Evolutionary conservation across 2,888 invertebrate species (phyloP), one percentile per base, ranked within the genome.

Genomic region (Macrosiphum euphorbiae): DNA sequence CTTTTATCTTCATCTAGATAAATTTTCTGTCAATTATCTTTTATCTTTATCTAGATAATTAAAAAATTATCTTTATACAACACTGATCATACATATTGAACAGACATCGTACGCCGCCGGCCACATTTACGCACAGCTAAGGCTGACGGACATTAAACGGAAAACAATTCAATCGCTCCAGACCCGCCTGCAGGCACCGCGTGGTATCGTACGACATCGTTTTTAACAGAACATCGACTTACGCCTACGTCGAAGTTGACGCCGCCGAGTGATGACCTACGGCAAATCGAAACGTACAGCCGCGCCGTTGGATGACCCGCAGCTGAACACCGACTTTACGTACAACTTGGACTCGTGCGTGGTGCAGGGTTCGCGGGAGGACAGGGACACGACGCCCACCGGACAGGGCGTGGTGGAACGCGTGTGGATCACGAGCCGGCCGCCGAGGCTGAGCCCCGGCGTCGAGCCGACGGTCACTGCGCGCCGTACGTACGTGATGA

Each of bases 281-380:
- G 41, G 28, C 28, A 44, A 78, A 24, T 4, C 55, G 10, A 24
- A 20, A 50, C 47, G 35, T 11, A n/a, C n/a, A n/a, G 13, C 7
- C 26, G 7, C 35, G 44, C 11, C 7, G 55, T 16, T 55, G 55
- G 50, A 58, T 10, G 93, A 93, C 58, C 89, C 93, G 44, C 89
- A 89, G 89, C 26, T 35, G n/a, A 58, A 93, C 84, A 88, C 52
- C 35, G 10, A 93, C 47, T 93, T 93, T 26, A 35, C 93, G 84
- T 85, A 13, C 88, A 89, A 93, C 84, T 1, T 93, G 93, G 89
- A 93, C 93, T 58, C 93, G 88, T 93, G 93, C 89, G 84, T 93
- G 47, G 93, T 89, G 67, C 93, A 89, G 20, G 89, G 84, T 0
- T 55, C 93, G 55, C 41, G 88, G 13, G 5, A 55, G 26, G 93